These are phyloP conservation scores for Mimachlamys varia DNA, from an alignment of 2,888 invertebrate genomes.

Conservation along the genomic window DNA sequence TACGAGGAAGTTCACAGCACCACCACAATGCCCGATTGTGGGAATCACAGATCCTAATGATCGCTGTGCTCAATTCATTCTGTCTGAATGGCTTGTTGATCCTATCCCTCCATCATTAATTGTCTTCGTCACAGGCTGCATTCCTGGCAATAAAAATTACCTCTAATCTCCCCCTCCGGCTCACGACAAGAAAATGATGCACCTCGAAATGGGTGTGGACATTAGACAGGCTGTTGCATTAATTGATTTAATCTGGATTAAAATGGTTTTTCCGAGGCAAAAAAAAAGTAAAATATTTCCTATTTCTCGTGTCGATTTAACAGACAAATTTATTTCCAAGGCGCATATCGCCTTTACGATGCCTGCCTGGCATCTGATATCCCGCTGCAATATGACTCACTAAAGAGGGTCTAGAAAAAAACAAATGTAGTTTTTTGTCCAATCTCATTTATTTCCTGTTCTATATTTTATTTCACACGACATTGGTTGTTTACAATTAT, in stretches of 20 bases:
- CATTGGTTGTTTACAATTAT: neutral
- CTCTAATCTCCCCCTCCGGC: neutral
- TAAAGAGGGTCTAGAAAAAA: neutral
- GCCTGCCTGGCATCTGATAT: neutral
- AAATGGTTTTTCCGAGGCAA: neutral
- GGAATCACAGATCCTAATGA: neutral
- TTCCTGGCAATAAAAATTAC: neutral
- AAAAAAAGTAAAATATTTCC: neutral
- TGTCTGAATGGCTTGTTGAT: slow-evolving; percentile 18
- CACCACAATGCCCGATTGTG: neutral
- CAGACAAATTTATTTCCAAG: slow-evolving; percentile 18
- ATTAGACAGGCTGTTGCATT: slow-evolving; percentile 10
- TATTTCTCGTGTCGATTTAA: neutral
- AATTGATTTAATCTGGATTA: slow-evolving; percentile 3
- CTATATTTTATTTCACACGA: neutral
- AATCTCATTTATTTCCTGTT: neutral
- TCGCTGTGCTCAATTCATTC: neutral
- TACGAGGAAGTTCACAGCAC: neutral
- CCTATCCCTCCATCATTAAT: slow-evolving; percentile 10
- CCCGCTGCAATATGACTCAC: neutral
- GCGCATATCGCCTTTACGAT: neutral
- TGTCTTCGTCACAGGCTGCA: slow-evolving; percentile 11
- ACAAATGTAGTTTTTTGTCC: neutral
- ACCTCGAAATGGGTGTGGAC: slow-evolving; percentile 18
- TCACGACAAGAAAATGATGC: neutral